Evolutionary conservation across 1,140 invertebrate genomes (phyloP).

Genomic region (Drosophila equinoxialis): DNA sequence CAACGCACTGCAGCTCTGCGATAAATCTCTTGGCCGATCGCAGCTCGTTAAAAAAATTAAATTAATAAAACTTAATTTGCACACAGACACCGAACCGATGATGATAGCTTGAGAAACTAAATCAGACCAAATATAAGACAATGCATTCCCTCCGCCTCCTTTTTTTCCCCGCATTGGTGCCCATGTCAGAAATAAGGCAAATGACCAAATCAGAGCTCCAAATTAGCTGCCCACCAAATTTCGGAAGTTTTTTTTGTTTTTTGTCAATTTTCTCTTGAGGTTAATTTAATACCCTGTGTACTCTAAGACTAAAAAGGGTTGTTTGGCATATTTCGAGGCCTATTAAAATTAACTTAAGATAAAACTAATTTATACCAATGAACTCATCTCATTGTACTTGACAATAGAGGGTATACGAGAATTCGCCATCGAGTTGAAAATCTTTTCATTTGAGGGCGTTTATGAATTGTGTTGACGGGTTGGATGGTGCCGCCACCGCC

Average conservation of each 20-base stretch:
- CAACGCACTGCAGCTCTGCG: conserved; percentile 2
- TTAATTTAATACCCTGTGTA: background rate
- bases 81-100: conserved; percentile 32
- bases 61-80: conserved; percentile 80
- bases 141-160: background rate
- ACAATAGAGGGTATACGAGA: background rate
- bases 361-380: too few species aligned
- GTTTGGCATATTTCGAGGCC: background rate
- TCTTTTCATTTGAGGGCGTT: conserved; percentile 57
- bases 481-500: conserved; percentile 7
- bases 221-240: conserved; percentile 71
- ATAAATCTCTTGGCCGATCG: conserved; percentile 68
- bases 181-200: conserved; percentile 35
- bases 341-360: too few species aligned
- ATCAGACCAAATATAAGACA: conserved; percentile 38
- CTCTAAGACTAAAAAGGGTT: background rate
- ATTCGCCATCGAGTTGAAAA: background rate
- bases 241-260: background rate
- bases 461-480: conserved; percentile 43
- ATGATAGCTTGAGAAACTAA: conserved; percentile 22
- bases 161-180: background rate
- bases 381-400: too few species aligned
- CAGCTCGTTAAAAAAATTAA: conserved; percentile 76
- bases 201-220: conserved; percentile 68
- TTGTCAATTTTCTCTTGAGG: background rate